Evolutionary conservation across 2,113 vertebrate genomes (phyloP).

Genomic region (Mesoclemmys tuberculata): DNA sequence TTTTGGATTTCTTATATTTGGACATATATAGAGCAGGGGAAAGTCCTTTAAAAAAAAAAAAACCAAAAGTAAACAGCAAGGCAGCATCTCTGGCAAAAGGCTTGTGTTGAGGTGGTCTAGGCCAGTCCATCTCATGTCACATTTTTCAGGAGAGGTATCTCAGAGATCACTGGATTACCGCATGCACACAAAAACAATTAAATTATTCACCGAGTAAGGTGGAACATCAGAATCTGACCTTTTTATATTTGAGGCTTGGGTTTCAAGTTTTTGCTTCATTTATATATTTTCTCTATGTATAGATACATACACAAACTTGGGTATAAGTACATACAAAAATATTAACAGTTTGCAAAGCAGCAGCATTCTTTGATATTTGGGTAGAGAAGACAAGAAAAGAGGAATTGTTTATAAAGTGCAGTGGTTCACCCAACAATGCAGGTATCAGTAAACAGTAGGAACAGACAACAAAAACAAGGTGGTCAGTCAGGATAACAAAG

Average conservation of each 20-base stretch:
- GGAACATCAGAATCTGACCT: background rate
- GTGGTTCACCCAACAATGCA: background rate
- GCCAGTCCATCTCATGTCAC: background rate
- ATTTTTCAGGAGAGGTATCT: background rate
- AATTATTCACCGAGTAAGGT: background rate
- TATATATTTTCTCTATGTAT: background rate
- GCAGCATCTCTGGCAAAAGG: background rate
- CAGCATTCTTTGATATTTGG: background rate
- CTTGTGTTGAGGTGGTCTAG: background rate
- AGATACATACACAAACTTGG: background rate
- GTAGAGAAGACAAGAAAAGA: background rate
- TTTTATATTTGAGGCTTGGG: background rate
- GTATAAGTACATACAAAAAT: background rate
- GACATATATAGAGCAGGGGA: background rate
- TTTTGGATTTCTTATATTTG: background rate
- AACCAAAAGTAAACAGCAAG: background rate
- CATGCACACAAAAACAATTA: background rate
- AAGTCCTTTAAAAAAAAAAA: background rate
- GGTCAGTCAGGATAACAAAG: slow-evolving; percentile 5
- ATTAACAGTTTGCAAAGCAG: background rate
- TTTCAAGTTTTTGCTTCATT: background rate
- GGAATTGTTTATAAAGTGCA: background rate
- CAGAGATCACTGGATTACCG: background rate
- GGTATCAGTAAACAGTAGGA: background rate
- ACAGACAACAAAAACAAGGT: background rate